Conservation (phyloP, 2,888 invertebrate species). For the Phoenoteleia sp. region DNA sequence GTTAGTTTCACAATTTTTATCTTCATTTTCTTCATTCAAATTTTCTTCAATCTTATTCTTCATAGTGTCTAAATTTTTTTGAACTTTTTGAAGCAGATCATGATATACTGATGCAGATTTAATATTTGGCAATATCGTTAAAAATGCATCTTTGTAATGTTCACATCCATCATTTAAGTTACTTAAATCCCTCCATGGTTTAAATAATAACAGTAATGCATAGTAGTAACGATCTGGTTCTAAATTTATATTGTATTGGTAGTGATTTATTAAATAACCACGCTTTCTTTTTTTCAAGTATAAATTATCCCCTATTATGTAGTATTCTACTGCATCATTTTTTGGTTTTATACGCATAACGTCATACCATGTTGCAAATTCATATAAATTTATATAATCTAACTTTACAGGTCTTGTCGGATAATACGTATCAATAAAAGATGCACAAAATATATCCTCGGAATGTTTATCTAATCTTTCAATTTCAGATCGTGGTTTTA, state of each 20-base stretch:
- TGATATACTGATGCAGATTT: conserved; percentile 47
- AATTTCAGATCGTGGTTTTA: conserved; percentile 58
- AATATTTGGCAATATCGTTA: conserved; percentile 28
- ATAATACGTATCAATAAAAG: conserved; percentile 76
- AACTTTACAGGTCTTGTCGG: conserved; percentile 75
- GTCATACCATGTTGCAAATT: conserved; percentile 70
- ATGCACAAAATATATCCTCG: conserved; percentile 77
- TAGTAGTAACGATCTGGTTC: too few relatives aligned
- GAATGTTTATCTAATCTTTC: conserved; percentile 73
- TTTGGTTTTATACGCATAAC: conserved; percentile 39
- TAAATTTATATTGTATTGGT: conserved; percentile 37
- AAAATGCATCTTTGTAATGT: conserved; percentile 71
- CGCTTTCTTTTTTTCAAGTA: too few relatives aligned
- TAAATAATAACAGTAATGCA: too few relatives aligned
- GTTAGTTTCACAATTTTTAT: too few relatives aligned
- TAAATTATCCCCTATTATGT: too few relatives aligned
- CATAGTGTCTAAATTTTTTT: neutral
- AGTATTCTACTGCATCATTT: conserved; percentile 17
- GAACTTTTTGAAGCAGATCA: conserved; percentile 45
- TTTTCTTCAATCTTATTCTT: conserved; percentile 1
- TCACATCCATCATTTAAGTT: conserved; percentile 58
- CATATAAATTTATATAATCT: conserved; percentile 63
- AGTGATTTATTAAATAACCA: conserved; percentile 79
- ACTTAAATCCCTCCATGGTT: too few relatives aligned
- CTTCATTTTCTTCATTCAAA: conserved; percentile 22